Evolutionary conservation across 2,888 invertebrate genomes (phyloP).

Genomic region (Quadroppia sp.): DNA sequence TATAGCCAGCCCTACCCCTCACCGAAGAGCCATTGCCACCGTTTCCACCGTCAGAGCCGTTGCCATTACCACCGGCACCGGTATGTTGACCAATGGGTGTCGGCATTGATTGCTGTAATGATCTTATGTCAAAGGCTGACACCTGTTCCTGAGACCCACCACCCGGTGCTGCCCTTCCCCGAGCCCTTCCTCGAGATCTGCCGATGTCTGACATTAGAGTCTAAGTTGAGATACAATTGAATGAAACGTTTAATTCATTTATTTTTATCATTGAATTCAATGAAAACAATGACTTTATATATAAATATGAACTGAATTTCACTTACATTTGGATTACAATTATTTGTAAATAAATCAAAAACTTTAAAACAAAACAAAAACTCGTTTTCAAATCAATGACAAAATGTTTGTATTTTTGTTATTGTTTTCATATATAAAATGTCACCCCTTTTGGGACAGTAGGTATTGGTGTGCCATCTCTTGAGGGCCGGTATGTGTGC

Average conservation of each 20-base stretch:
- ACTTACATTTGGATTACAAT: too few species aligned
- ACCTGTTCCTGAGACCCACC: not conserved
- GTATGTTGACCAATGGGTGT: not conserved
- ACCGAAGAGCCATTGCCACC: not conserved
- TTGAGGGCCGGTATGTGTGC: too few species aligned
- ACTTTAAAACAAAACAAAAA: too few species aligned
- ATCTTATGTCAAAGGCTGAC: not conserved
- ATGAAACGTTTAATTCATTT: not conserved
- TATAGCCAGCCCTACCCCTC: conserved; percentile 7
- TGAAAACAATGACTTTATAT: too few species aligned
- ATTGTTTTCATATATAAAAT: too few species aligned
- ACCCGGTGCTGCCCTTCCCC: not conserved
- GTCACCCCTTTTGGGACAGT: too few species aligned
- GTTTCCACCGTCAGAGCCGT: not conserved
- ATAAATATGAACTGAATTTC: too few species aligned
- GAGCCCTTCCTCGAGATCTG: conserved; percentile 4
- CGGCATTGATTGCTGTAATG: conserved; percentile 2
- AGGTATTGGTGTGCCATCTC: too few species aligned
- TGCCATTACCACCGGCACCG: not conserved
- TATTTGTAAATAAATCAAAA: too few species aligned
- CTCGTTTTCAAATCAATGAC: too few species aligned
- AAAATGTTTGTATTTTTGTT: too few species aligned
- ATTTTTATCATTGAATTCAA: not conserved
- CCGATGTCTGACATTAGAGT: not conserved
- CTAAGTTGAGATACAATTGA: too few species aligned